Evolutionary conservation across 2,888 invertebrate species (phyloP), one percentile per base, ranked within the genome.

Genomic region (Ypsolopha scabrella): DNA sequence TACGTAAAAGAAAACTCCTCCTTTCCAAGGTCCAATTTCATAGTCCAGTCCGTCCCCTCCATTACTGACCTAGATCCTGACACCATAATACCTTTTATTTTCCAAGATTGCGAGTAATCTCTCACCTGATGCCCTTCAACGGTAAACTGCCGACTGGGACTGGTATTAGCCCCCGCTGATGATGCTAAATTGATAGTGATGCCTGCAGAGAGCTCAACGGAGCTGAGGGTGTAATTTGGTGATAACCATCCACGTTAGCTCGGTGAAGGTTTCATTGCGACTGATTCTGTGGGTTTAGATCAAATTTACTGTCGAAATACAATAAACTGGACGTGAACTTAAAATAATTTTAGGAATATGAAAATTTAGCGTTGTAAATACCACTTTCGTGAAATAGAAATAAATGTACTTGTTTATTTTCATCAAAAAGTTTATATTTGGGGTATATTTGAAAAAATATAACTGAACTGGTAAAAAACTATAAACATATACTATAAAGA

Each of bases 21-120:
- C 24, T 24, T 24, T 24, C 4, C 24, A 24, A 24, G 24, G 24
- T 24, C 24, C 24, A 24, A 24, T 24, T 24, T 6, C 8, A 8
- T 13, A 14, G 43, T 43, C 43, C 8, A 24, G 13, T 14, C 7
- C 33, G 45, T 45, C 7, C 10, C 33, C 8, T 7, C 1, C 55
- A 50, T 52, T 49, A 53, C 50, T 45, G 52, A 52, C 55, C 55
- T 51, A 52, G 36, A 55, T 55, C 52, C 46, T 13, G 38, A 41
- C 48, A 39, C 51, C 50, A 43, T 54, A 52, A 54, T 55, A 48
- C 48, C 41, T 48, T 53, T 52, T 54, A 52, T 55, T 51, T 50
- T 37, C 8, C 36, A n/a, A 50, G 51, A 55, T 55, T 55, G 47
- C 52, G 41, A 53, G 43, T 50, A 49, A 46, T 44, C 47, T 13